Evolutionary conservation across 2,888 invertebrate genomes (phyloP), one percentile per base, ranked within the genome.

Genomic region (Tetragonisca angustula): DNA sequence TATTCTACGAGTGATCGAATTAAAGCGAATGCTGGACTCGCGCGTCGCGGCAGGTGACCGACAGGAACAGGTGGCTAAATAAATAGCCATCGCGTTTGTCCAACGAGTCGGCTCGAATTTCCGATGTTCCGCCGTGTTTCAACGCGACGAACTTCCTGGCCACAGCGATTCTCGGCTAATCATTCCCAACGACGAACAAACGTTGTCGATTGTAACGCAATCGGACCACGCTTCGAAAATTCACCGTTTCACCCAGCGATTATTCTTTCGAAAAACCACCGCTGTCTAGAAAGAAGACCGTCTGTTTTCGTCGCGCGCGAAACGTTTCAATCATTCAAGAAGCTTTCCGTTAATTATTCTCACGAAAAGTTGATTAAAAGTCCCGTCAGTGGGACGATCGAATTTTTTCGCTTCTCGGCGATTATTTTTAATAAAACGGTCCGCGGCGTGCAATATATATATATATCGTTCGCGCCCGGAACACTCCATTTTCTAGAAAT

Each of bases 121-220:
- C 59, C 76, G 75, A 75, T 52, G 67, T 59, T 70, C 70, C 50
- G 36, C 52, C 56, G 61, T 64, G 62, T 54, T 24, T 13, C 27
- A 61, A 68, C 59, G n/a, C 36, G 73, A 74, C 62, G 24, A n/a
- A 68, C 15, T 50, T 36, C 17, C 43, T 43, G 43, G 43, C 43
- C 43, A 9, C 9, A 9, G 43, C 73, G 69, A 59, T 73, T 49
- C 65, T 72, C 72, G 52, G 81, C 54, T 68, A 80, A 81, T 81
- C 73, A 72, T 73, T 62, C 24, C 43, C 61, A 11, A 11, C 21
- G 11, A 15, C 52, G 68, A 56, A 32, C 21, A 61, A 61, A 43
- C 5, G 27, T 52, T 21, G 13, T 19, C 17, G 61, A 61, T 43
- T 27, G 24, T 1, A 27, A 43, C 43, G 9, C 9, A 17, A 27